Evolutionary conservation across 1,140 invertebrate species (phyloP).

Genomic region (Drosophila nikananu): DNA sequence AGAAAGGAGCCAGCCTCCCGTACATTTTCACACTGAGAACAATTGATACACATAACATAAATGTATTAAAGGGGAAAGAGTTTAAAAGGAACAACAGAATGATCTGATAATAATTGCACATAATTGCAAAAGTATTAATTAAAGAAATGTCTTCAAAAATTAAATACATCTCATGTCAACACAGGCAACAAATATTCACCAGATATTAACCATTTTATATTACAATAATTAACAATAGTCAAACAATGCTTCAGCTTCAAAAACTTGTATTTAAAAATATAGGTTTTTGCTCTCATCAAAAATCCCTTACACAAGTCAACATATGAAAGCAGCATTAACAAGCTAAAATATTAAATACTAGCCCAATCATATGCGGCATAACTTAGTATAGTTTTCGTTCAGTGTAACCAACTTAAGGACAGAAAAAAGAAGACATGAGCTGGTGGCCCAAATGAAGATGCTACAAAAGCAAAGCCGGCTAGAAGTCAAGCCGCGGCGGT

Average conservation of each 20-base stretch:
- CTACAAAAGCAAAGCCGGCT: conserved; percentile 41
- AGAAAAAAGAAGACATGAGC: conserved; percentile 1
- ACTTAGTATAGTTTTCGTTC: background rate
- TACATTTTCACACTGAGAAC: background rate
- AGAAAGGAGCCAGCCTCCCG: conserved; percentile 20
- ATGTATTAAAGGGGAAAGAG: background rate
- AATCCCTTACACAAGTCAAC: background rate
- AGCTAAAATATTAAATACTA: background rate
- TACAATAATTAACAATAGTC: background rate
- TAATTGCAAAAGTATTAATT: background rate
- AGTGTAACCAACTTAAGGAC: conserved; percentile 10
- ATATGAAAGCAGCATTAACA: background rate
- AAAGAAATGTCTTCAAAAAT: background rate
- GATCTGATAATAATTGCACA: background rate
- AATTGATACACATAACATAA: background rate
- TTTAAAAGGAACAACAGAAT: background rate
- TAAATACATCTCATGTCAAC: background rate
- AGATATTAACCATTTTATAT: background rate
- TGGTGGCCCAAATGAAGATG: conserved; percentile 28
- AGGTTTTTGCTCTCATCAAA: background rate
- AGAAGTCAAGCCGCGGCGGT: conserved; percentile 60
- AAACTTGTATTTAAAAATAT: background rate
- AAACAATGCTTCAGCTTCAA: background rate
- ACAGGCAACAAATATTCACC: background rate
- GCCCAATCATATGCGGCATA: background rate